Evolutionary conservation across 2,888 invertebrate species (phyloP), one percentile per base, ranked within the genome.

Genomic region (Clistopyga incitator): DNA sequence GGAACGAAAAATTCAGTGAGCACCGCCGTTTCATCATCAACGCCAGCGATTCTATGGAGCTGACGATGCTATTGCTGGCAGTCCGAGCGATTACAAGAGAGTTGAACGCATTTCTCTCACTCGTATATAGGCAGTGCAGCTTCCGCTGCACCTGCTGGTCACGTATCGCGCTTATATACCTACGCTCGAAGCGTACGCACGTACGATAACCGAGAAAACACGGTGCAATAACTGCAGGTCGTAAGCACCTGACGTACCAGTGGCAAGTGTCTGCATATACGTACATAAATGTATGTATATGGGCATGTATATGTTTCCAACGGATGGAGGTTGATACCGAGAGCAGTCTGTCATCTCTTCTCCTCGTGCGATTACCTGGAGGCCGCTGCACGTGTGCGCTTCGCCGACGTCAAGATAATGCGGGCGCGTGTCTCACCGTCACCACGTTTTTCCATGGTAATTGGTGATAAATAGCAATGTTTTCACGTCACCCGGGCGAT

Each of bases 401-500:
- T 72, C 45, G 10, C 45, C 23, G 45, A 59, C 56, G 56, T 29
- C 45, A 45, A 59, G 72, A 72, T 72, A 72, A 72, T 47, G n/a
- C 72, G 59, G 29, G 45, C 72, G 72, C 18, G 59, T 38, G 23
- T 59, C 38, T 23, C 56, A 23, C 45, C 23, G 34, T 38, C 42
- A 20, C 11, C 54, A 18, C 45, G 59, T 59, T 25, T 76, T 76
- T 65, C 20, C 65, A 75, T 42, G 65, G 20, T 65, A 75, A 75
- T 75, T 64, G 52, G 23, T 29, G 45, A 59, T 15, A 54, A 70
- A 70, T 70, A 34, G 54, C 72, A 45, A 59, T 23, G 23, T 54
- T 67, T 56, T 67, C 23, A 65, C 75, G 75, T 75, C 75, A 75
- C 75, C n/a, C 52, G 54, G 3, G 13, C 11, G 75, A 65, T 25